A percentile compares a stretch with the other conserved stretches of the same genome.
phyloP scores from a whole-genome alignment of 2,888 invertebrate species.

The Drosophila anomelani region DNA sequence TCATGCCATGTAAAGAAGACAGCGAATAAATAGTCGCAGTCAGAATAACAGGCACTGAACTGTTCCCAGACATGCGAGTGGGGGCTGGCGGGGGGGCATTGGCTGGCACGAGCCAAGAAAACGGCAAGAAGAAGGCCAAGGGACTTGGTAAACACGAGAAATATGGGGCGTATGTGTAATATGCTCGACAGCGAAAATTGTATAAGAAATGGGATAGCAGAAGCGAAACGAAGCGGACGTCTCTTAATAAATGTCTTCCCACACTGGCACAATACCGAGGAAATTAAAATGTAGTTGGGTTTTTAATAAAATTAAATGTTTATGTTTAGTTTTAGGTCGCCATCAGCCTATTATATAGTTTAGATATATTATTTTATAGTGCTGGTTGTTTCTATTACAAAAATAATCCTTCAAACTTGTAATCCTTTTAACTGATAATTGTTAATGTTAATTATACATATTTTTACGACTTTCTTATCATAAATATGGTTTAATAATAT shows the following conservation, averaged over 20 bases:
- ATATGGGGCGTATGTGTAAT: conserved; percentile 69
- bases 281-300: not conserved
- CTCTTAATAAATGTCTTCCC: conserved; percentile 59
- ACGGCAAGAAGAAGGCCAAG: conserved; percentile 17
- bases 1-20: conserved; percentile 74
- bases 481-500: not conserved
- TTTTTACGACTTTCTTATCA: not conserved
- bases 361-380: not conserved
- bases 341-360: not conserved
- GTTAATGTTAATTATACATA: not conserved
- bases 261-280: conserved; percentile 11
- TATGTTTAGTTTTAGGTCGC: no score
- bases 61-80: conserved; percentile 31
- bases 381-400: no score
- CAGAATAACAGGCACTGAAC: conserved; percentile 31
- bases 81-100: conserved; percentile 3
- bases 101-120: conserved; percentile 42
- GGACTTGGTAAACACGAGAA: conserved; percentile 34
- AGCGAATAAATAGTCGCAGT: conserved; percentile 71
- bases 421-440: not conserved
- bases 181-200: conserved; percentile 53
- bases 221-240: conserved; percentile 20
- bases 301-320: not conserved
- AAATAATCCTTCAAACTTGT: not conserved
- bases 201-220: conserved; percentile 33